Percentiles rank a stretch among this genome's conserved stretches.
Evolutionary conservation across 2,888 invertebrate genomes (phyloP).

Genomic region (Athrips mouffetella): DNA sequence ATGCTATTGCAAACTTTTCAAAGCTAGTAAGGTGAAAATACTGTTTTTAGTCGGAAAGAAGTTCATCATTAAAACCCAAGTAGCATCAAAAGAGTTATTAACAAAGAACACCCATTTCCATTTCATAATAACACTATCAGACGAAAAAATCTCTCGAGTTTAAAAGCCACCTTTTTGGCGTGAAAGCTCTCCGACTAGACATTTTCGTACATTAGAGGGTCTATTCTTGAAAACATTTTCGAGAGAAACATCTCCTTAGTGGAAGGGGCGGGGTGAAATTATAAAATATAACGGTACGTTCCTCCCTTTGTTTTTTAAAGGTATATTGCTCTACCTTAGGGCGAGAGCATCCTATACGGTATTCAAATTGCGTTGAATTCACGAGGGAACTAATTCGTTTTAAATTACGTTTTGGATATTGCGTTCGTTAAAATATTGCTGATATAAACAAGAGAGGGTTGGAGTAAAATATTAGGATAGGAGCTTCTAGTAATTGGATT

Average conservation of each 20-base stretch:
- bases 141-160: conserved; percentile 47
- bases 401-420: conserved; percentile 77
- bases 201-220: conserved; percentile 62
- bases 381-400: conserved; percentile 76
- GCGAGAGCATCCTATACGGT: conserved; percentile 60
- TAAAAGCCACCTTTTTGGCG: conserved; percentile 55
- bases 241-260: conserved; percentile 34
- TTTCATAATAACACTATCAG: conserved; percentile 45
- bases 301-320: conserved; percentile 71
- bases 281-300: conserved; percentile 41
- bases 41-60: not conserved
- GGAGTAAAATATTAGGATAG: conserved; percentile 55
- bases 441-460: conserved; percentile 69
- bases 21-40: no score
- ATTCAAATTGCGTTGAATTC: conserved; percentile 61
- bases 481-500: conserved; percentile 51
- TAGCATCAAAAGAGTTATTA: not conserved
- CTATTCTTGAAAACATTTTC: conserved; percentile 58
- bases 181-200: conserved; percentile 56
- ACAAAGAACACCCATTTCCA: conserved; percentile 26
- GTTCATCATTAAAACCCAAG: not conserved
- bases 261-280: conserved; percentile 39
- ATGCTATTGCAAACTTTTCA: no score
- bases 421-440: conserved; percentile 69
- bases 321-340: conserved; percentile 54